phyloP scores from a whole-genome alignment of 2,113 vertebrate species.

The Coracopsis vasa region DNA sequence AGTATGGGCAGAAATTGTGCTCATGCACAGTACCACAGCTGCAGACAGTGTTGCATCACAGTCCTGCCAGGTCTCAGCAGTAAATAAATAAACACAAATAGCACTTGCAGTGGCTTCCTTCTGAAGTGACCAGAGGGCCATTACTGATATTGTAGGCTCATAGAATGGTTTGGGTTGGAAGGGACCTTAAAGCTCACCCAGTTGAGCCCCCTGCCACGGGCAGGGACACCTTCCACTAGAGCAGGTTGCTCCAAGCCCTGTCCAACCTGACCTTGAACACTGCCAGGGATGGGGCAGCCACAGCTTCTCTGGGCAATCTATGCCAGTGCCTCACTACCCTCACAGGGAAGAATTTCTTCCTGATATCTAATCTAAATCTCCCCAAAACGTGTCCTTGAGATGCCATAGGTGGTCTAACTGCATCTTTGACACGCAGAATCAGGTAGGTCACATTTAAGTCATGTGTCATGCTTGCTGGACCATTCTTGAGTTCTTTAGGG shows the following conservation, averaged over 20 bases:
- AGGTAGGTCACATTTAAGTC: background rate
- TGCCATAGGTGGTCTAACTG: background rate
- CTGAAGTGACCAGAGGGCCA: background rate
- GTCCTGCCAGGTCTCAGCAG: background rate
- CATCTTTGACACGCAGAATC: background rate
- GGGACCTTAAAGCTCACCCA: background rate
- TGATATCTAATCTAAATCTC: background rate
- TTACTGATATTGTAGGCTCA: background rate
- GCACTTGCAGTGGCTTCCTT: background rate
- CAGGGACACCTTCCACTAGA: background rate
- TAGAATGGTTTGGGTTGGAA: background rate
- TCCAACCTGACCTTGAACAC: background rate
- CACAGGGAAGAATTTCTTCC: background rate
- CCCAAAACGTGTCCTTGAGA: background rate
- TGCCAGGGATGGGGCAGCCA: background rate
- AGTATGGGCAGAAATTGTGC: fast-evolving
- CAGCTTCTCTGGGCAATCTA: background rate
- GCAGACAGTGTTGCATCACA: background rate
- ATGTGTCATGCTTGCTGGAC: background rate
- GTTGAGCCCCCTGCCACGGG: background rate
- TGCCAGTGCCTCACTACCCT: background rate
- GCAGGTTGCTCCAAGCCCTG: background rate
- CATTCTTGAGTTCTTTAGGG: background rate
- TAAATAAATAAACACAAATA: background rate
- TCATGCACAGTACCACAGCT: background rate